Base-by-base conservation (phyloP, 2,113 vertebrate species). In the Spilogale gracilis region DNA sequence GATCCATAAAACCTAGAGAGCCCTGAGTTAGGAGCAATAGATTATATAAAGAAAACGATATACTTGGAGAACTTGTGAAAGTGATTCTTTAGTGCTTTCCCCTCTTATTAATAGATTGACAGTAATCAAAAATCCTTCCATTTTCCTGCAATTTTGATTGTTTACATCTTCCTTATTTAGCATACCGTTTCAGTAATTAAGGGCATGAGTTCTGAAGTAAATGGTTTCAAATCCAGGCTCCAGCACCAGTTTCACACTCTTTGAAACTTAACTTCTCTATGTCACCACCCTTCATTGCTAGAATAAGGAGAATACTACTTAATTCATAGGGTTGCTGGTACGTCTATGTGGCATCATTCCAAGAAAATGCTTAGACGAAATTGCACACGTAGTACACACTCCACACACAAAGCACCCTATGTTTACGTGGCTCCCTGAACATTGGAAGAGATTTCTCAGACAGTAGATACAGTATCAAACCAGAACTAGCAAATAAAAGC, bases 401-500 rank as follows among this genome's bases (percentile, higher is more conserved):
- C 43, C 38, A 23, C 60, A 69, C 23, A 11, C 32, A 54, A 93
- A 91, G 80, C 25, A 1, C 14, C 30, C 63, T 78, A 61, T 91
- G 58, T 32, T 65, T 52, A 63, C 54, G 20, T 20, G 84, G 17
- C 12, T 63, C 21, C 32, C 9, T 5, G 65, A n/a, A 43, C 58
- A 54, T 5, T 3, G 14, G 9, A 83, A 82, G 43, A 27, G 12
- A 52, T 1, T 16, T 52, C 76, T 76, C 56, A 71, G 48, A 78
- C 27, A 52, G 14, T 30, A 65, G 21, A 9, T 43, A 60, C 5
- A 23, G 12, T 45, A 56, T 78, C 23, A 83, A 76, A 58, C 23
- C 30, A 84, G 45, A 88, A 71, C 67, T 73, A 88, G 21, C 30
- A 83, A 69, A 54, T 10, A 76, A 93, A 95, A 56, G 23, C 38